Evolutionary conservation across 2,888 invertebrate genomes (phyloP).

Genomic region (Athetis lepigone): DNA sequence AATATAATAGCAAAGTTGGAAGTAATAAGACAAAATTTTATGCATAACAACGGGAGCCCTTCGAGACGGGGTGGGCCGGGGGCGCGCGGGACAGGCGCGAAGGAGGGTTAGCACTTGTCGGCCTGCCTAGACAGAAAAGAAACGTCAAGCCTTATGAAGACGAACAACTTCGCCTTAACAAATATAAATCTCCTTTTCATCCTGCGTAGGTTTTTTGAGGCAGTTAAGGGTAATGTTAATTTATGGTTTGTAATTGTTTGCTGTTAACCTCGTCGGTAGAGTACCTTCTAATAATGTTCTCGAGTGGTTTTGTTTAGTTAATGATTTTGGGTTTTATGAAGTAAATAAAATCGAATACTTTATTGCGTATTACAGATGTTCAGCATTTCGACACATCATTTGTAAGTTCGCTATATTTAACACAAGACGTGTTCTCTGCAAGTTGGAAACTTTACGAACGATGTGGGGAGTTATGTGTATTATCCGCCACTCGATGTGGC

Average conservation of each 20-base stretch:
- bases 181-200: constrained; percentile 88
- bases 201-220: constrained; percentile 80
- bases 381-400: constrained; percentile 31
- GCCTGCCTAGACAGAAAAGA: constrained; percentile 89
- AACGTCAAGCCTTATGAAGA: constrained; percentile 89
- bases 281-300: constrained; percentile 51
- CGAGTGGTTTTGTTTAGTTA: constrained; percentile 54
- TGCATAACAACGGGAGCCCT: constrained; percentile 89
- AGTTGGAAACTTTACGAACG: constrained; percentile 56
- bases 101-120: constrained; percentile 86
- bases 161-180: constrained; percentile 88
- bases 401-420: constrained; percentile 18
- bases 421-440: constrained; percentile 27
- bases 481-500: constrained; percentile 65
- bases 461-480: constrained; percentile 64
- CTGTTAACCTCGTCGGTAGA: constrained; percentile 63
- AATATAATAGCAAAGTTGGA: constrained; percentile 90
- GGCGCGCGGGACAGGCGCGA: constrained; percentile 66
- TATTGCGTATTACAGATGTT: constrained; percentile 19
- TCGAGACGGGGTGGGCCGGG: constrained; percentile 67
- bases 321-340: constrained; percentile 30
- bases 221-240: constrained; percentile 81
- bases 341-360: constrained; percentile 2
- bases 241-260: constrained; percentile 78
- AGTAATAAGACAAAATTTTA: constrained; percentile 91